Evolutionary conservation across 2,797 vertebrate genomes (phyloP).

Genomic region (Pyrocephalus nanus): DNA sequence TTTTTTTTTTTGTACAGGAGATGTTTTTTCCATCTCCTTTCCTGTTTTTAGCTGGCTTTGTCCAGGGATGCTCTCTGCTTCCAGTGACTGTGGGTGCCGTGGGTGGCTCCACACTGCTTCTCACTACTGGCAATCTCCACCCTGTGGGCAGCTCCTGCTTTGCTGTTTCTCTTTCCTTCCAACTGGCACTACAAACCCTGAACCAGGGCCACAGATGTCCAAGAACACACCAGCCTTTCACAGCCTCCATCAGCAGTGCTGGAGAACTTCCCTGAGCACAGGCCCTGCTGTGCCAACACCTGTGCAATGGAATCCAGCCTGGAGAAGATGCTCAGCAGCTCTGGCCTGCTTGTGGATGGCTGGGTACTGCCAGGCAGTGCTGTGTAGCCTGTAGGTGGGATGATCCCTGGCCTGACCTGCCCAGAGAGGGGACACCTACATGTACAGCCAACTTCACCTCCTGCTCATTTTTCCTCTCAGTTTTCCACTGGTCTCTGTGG

Average conservation of each 20-base stretch:
- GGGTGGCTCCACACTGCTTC: not conserved
- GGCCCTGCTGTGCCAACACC: not conserved
- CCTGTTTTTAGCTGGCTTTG: not conserved
- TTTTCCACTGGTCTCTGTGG: not conserved
- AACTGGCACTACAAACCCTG: not conserved
- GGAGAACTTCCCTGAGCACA: not conserved
- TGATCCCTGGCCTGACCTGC: not conserved
- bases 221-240: not conserved
- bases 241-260: not conserved
- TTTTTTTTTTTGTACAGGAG: accelerated
- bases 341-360: not conserved
- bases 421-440: accelerated
- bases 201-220: not conserved
- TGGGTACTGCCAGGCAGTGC: not conserved
- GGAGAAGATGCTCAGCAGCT: not conserved
- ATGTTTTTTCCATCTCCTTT: not conserved
- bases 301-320: not conserved
- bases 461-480: not conserved
- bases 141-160: not conserved
- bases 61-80: not conserved
- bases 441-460: not conserved
- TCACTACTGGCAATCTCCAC: not conserved
- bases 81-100: not conserved
- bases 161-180: not conserved
- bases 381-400: not conserved